These are phyloP conservation scores for Macquaria ambigua DNA, from an alignment of 2,113 vertebrate genomes.

Conservation along the genomic window DNA sequence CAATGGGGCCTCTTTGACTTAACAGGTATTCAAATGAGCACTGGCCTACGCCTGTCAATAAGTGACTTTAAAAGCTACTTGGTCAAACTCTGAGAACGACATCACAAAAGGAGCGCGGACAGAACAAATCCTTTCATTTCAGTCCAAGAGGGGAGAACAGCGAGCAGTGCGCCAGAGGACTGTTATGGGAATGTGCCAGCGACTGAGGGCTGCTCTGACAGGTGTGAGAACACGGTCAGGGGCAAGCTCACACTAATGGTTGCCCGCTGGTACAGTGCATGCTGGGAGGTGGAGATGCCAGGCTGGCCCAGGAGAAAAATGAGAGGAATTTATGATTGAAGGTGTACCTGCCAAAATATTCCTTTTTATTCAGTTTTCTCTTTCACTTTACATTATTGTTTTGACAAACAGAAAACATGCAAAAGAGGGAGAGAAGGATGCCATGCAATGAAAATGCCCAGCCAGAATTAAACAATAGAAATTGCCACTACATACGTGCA, in stretches of 20 bases:
- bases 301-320: slow-evolving; percentile 26
- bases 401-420: not conserved
- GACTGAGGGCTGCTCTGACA: slow-evolving; percentile 52
- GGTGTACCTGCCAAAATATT: slow-evolving; percentile 25
- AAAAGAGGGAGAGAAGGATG: not conserved
- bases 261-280: slow-evolving; percentile 49
- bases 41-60: slow-evolving; percentile 51
- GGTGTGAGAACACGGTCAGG: slow-evolving; percentile 70
- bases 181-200: slow-evolving; percentile 45
- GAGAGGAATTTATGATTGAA: slow-evolving; percentile 54
- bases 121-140: slow-evolving; percentile 65
- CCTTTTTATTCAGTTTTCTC: not conserved
- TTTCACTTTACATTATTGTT: not conserved
- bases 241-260: slow-evolving; percentile 39
- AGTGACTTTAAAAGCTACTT: slow-evolving; percentile 67
- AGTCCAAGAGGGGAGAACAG: slow-evolving; percentile 35
- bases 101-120: slow-evolving; percentile 31
- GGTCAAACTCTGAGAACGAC: slow-evolving; percentile 43
- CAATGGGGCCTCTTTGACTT: slow-evolving; percentile 53
- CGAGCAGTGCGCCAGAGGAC: slow-evolving; percentile 38
- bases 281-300: slow-evolving; percentile 58
- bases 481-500: not conserved
- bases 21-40: slow-evolving; percentile 72
- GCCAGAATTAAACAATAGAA: not conserved
- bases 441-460: not conserved